phyloP scores from a whole-genome alignment of 1,140 invertebrate species.

The Penaeus indicus region DNA sequence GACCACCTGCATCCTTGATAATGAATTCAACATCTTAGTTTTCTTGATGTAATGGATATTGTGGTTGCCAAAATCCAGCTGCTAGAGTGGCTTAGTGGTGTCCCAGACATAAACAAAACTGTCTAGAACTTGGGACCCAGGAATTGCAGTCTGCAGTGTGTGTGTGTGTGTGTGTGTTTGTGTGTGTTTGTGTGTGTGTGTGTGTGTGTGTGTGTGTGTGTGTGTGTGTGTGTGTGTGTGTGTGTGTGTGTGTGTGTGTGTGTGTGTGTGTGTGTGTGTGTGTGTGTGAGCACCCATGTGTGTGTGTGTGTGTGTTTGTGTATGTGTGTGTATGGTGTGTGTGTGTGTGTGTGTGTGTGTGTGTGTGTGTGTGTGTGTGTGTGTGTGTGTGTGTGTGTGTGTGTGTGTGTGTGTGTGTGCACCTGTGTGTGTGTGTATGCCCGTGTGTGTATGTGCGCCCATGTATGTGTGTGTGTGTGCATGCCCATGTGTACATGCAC shows the following conservation, averaged over 20 bases:
- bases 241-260: conserved; percentile 6
- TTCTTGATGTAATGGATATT: too few relatives aligned
- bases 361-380: conserved; percentile 8
- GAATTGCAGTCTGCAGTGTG: too few relatives aligned
- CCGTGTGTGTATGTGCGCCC: background rate
- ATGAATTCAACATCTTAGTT: too few relatives aligned
- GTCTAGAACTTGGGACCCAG: too few relatives aligned
- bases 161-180: conserved; percentile 6
- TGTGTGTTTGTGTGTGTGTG: conserved; percentile 31
- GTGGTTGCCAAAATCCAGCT: too few relatives aligned
- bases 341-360: background rate
- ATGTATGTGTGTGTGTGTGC: background rate
- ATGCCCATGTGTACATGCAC: background rate
- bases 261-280: conserved; percentile 9
- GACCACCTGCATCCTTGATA: too few relatives aligned
- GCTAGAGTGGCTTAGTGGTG: too few relatives aligned
- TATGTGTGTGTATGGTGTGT: background rate
- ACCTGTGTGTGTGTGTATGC: background rate
- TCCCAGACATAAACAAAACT: too few relatives aligned
- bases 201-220: conserved; percentile 18
- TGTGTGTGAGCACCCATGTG: background rate
- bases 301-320: background rate
- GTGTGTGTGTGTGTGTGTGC: conserved; percentile 18
- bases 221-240: background rate
- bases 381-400: conserved; percentile 28